Base-by-base conservation (phyloP, 2,797 vertebrate genomes). In the Schizopygopsis malacanthus region DNA sequence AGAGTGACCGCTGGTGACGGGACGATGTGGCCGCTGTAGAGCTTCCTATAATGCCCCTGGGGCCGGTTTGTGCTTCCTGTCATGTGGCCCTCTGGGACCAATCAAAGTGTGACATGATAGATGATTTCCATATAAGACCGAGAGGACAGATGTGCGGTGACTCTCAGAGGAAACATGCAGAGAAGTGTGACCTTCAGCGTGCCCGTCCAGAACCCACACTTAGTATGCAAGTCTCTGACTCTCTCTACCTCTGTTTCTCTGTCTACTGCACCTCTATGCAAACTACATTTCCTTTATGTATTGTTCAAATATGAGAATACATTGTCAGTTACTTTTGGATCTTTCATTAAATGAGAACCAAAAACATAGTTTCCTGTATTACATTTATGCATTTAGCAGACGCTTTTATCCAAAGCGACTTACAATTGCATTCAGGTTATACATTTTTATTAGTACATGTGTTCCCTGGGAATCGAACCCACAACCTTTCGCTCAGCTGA, bases 1-100 rank as follows among this genome's bases (percentile, higher is more conserved):
- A 94, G 88, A 95, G 93, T 85, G 93, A 92, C 89, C 91, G 82
- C 88, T 96, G 96, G 95, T 96, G 94, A 96, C 50, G 65, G 0
- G 52, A n/a, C 81, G 54, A 84, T 0, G 2, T n/a, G 52, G 33
- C 20, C 33, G 33, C 22, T 39, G 22, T 22, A 39, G 33, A 37
- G 37, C 33, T 63, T 70, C 63, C 69, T 61, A 67, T 47, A 82
- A n/a, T 84, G 78, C 77, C 86, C 73, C 83, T 83, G 71, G n/a
- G 75, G 28, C 56, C 28, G 69, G 45, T 65, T 72, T 79, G 78
- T 59, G 63, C 70, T 76, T 87, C n/a, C 37, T 70, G 69, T 45
- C 87, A 82, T 80, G 70, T 75, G 81, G 75, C 76, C 83, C 63
- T 85, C 54, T 41, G 87, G 79, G 87, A 80, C 79, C 82, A 81